phyloP scores from a whole-genome alignment of 2,797 vertebrate species.

The Kryptopterus vitreolus region DNA sequence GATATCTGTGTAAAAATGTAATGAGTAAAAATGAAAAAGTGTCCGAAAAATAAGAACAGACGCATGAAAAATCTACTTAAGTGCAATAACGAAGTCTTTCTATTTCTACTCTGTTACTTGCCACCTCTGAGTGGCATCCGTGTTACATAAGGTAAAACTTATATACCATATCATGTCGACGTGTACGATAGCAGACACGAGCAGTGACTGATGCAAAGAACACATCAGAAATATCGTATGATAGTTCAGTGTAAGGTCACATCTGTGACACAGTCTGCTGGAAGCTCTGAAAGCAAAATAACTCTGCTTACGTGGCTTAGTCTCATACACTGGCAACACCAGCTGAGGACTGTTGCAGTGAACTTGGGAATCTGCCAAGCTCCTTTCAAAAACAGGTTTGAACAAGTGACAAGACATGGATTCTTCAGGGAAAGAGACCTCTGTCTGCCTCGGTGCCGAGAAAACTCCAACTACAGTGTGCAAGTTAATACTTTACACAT shows the following conservation, averaged over 20 bases:
- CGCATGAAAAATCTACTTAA: too few relatives aligned
- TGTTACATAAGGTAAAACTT: constrained; percentile 7
- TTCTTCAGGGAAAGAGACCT: constrained; percentile 60
- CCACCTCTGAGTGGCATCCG: constrained; percentile 30
- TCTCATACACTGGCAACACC: constrained; percentile 71
- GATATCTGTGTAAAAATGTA: too few relatives aligned
- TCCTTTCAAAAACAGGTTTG: constrained; percentile 72
- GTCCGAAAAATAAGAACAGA: too few relatives aligned
- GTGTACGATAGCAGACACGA: constrained; percentile 38
- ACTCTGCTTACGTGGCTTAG: constrained; percentile 70
- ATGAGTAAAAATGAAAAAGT: too few relatives aligned
- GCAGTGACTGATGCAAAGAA: constrained; percentile 45
- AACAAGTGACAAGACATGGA: constrained; percentile 68
- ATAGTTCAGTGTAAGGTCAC: constrained; percentile 68
- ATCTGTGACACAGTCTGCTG: constrained; percentile 56
- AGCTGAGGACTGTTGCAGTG: constrained; percentile 61
- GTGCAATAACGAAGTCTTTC: too few relatives aligned
- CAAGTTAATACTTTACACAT: constrained; percentile 19
- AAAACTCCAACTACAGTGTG: constrained; percentile 33
- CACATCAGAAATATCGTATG: constrained; percentile 18
- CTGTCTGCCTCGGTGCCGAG: constrained; percentile 56
- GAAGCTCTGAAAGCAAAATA: constrained; percentile 66
- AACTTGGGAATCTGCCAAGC: constrained; percentile 60
- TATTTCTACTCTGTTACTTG: too few relatives aligned
- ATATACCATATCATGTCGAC: constrained; percentile 37